Percentiles rank a stretch among this genome's conserved stretches.
phyloP scores from a whole-genome alignment of 2,888 invertebrate species.

The Crioceris asparagi region DNA sequence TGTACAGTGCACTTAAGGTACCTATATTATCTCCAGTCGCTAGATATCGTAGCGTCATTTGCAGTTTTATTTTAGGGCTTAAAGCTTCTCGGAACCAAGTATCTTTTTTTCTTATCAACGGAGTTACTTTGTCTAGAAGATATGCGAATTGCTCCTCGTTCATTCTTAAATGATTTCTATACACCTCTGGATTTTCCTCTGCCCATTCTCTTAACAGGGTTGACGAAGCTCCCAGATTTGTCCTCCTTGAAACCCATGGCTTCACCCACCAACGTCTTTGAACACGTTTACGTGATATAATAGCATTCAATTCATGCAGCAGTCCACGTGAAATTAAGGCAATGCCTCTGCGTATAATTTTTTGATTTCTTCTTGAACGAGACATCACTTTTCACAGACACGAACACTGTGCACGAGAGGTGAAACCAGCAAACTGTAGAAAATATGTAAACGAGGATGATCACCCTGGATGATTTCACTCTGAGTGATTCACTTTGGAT shows the following conservation, averaged over 20 bases:
- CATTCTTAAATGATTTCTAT: neutral
- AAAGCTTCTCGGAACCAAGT: constrained; percentile 1
- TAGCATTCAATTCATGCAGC: neutral
- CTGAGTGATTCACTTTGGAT: too few species aligned
- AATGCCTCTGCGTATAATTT: neutral
- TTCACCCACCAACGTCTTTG: constrained; percentile 3
- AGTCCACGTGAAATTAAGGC: neutral
- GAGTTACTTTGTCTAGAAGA: constrained; percentile 1
- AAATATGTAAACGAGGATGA: too few species aligned
- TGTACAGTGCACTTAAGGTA: constrained; percentile 5
- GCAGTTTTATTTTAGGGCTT: constrained; percentile 1
- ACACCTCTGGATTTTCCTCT: neutral
- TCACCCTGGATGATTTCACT: too few species aligned
- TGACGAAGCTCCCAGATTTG: neutral
- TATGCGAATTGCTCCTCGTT: neutral
- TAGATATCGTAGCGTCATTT: constrained; percentile 2
- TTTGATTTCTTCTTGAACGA: too few species aligned
- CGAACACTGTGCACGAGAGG: too few species aligned
- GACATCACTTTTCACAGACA: too few species aligned
- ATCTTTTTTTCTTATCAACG: constrained; percentile 2
- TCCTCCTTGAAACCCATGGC: neutral
- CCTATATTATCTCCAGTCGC: constrained; percentile 2
- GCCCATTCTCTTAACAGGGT: neutral
- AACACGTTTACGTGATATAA: neutral
- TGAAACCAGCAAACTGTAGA: too few species aligned